Evolutionary conservation across 37 sponge, comb jelly and placozoan genomes (phyloP), one percentile per base, ranked within the genome.

Genomic region (Halichondria panicea): DNA sequence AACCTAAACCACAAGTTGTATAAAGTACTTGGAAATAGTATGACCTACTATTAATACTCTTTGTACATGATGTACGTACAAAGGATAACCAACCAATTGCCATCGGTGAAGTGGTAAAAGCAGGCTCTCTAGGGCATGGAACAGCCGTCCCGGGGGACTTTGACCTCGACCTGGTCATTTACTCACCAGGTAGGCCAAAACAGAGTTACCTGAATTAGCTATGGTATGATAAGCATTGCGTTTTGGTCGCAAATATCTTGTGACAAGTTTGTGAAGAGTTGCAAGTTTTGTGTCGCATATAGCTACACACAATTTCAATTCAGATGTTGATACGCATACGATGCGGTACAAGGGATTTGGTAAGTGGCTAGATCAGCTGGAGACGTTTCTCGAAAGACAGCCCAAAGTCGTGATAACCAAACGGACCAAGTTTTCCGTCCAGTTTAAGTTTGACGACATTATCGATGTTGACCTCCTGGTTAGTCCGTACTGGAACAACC

Each of bases 41-140:
- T n/a, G n/a, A n/a, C n/a, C n/a, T n/a, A n/a, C n/a, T n/a, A n/a
- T n/a, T n/a, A n/a, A n/a, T n/a, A n/a, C n/a, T n/a, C n/a, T n/a
- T n/a, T n/a, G n/a, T n/a, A n/a, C n/a, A n/a, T n/a, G n/a, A n/a
- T n/a, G n/a, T n/a, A n/a, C n/a, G n/a, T n/a, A n/a, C n/a, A n/a
- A n/a, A n/a, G n/a, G n/a, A n/a, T n/a, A n/a, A n/a, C n/a, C n/a
- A n/a, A n/a, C n/a, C n/a, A 60, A 60, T 60, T 12, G 33, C 24
- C 1, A 30, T 43, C 3, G 37, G 9, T 65, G 67, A 65, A 21
- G 45, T 79, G 0, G 42, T 79, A 3, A 68, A 69, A 43, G 80
- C 70, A 67, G 80, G 80, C 4, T 79, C 80, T 11, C 33, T 79
- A n/a, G 80, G 80, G 5, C 80, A 79, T 6, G 80, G 80, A 31